phyloP scores from a whole-genome alignment of 2,888 invertebrate genomes.

The Anticlea derivata region DNA sequence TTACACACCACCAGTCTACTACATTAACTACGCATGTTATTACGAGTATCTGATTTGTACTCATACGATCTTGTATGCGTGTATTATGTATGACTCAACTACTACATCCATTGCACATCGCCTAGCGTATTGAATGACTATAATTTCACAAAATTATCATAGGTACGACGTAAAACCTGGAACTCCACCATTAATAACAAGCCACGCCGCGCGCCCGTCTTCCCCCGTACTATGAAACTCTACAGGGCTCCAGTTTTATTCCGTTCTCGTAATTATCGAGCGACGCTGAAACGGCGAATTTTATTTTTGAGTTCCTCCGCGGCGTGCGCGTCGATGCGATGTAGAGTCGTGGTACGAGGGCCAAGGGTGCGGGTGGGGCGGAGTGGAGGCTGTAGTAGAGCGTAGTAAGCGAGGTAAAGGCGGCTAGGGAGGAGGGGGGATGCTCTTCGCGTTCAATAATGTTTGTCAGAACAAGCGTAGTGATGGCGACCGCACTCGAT shows the following conservation, averaged over 20 bases:
- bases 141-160: slow-evolving; percentile 66
- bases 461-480: slow-evolving; percentile 50
- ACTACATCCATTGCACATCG: slow-evolving; percentile 52
- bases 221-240: slow-evolving; percentile 43
- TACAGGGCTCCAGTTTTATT: slow-evolving; percentile 21
- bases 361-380: slow-evolving; percentile 47
- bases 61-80: slow-evolving; percentile 28
- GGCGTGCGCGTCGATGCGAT: slow-evolving; percentile 17
- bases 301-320: slow-evolving; percentile 24
- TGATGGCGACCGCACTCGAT: slow-evolving; percentile 34
- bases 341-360: slow-evolving; percentile 48
- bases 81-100: slow-evolving; percentile 54
- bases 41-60: slow-evolving; percentile 25
- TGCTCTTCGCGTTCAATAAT: slow-evolving; percentile 60
- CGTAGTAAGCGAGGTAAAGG: slow-evolving; percentile 62
- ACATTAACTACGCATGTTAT: slow-evolving; percentile 20
- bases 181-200: slow-evolving; percentile 52
- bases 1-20: slow-evolving; percentile 38
- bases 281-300: slow-evolving; percentile 13
- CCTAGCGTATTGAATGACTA: slow-evolving; percentile 53
- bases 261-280: slow-evolving; percentile 12
- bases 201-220: slow-evolving; percentile 22
- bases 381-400: slow-evolving; percentile 67
- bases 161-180: slow-evolving; percentile 57
- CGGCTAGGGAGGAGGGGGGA: slow-evolving; percentile 33